phyloP scores from a whole-genome alignment of 2,888 invertebrate genomes.

The Ophioninae sp. region DNA sequence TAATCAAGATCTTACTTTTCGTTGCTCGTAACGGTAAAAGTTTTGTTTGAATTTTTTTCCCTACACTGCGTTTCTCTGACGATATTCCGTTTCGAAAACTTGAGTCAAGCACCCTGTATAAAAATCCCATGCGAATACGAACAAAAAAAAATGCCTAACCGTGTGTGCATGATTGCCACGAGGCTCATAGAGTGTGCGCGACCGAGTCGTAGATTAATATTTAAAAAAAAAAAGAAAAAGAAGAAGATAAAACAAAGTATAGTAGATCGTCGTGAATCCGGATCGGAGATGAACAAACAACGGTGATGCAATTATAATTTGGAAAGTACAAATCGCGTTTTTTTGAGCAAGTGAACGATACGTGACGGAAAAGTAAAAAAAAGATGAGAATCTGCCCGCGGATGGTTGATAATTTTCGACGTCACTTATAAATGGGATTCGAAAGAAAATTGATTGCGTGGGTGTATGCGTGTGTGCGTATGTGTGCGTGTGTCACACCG shows the following conservation, averaged over 20 bases:
- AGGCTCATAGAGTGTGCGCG: neutral
- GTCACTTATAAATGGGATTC: neutral
- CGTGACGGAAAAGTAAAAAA: neutral
- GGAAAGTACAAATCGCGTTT: conserved; percentile 62
- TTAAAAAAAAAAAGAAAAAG: conserved; percentile 2
- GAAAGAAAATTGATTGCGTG: neutral
- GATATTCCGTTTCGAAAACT: too few species aligned
- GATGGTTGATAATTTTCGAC: conserved; percentile 17
- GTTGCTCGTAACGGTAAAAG: neutral
- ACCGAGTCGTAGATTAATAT: conserved; percentile 8
- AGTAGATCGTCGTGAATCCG: conserved; percentile 10
- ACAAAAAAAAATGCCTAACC: conserved; percentile 46
- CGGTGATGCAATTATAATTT: conserved; percentile 59
- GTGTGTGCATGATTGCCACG: conserved; percentile 25
- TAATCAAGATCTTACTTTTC: neutral
- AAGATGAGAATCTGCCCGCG: conserved; percentile 11
- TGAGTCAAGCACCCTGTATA: too few species aligned
- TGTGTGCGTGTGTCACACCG: neutral
- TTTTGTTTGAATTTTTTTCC: neutral
- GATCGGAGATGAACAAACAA: conserved; percentile 11
- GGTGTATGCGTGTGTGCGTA: neutral
- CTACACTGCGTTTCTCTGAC: neutral
- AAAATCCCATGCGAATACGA: neutral
- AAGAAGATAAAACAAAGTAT: neutral
- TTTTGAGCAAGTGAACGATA: conserved; percentile 14